Percentiles rank a stretch among this genome's conserved stretches.
Evolutionary conservation across 2,888 invertebrate genomes (phyloP).

Genomic region (Cryptus armator): DNA sequence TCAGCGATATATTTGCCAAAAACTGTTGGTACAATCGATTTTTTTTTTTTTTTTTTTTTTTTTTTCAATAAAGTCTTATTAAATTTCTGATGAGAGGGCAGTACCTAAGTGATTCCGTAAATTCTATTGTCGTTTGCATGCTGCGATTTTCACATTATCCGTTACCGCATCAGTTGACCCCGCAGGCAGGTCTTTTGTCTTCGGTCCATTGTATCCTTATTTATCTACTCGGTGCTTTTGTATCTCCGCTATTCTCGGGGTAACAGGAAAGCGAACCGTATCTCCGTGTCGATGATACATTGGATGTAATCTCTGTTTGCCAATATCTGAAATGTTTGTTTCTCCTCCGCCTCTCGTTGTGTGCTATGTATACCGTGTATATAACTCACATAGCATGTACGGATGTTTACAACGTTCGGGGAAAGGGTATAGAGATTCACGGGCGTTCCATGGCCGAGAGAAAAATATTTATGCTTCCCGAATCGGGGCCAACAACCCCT

Average conservation of each 20-base stretch:
- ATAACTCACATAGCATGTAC: constrained; percentile 14
- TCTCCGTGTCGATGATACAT: background rate
- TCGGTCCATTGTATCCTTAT: constrained; percentile 1
- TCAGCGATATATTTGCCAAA: background rate
- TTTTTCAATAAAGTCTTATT: background rate
- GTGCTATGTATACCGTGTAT: constrained; percentile 21
- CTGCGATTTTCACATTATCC: background rate
- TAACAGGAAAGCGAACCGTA: background rate
- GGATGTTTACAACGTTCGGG: constrained; percentile 53
- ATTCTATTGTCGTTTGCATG: constrained; percentile 5
- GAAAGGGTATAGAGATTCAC: background rate
- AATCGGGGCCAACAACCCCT: constrained; percentile 46
- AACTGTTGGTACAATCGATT: too few relatives aligned
- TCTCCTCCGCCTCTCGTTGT: background rate
- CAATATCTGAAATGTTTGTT: constrained; percentile 39
- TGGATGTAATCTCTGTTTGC: constrained; percentile 16
- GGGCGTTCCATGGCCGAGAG: constrained; percentile 10
- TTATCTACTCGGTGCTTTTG: constrained; percentile 15
- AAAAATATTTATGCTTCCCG: constrained; percentile 57
- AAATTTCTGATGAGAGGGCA: background rate
- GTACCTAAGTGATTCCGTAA: background rate
- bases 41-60: too few relatives aligned
- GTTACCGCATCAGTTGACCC: background rate
- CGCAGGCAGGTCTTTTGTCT: background rate
- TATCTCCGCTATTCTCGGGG: constrained; percentile 4